These are phyloP conservation scores for Parasteatoda tepidariorum DNA, from an alignment of 1,140 invertebrate genomes.

Conservation along the genomic window DNA sequence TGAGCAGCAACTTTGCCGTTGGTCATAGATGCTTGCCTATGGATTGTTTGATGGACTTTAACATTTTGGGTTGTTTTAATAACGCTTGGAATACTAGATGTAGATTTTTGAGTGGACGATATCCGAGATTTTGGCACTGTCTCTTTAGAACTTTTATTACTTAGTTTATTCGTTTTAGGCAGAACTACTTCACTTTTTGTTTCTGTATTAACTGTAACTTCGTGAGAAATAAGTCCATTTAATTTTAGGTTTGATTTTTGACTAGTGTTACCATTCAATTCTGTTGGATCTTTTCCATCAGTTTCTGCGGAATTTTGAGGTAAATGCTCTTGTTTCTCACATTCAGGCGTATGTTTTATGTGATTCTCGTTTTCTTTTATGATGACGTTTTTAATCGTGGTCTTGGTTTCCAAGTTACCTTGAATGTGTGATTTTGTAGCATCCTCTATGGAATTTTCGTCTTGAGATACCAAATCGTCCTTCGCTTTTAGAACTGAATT, in stretches of 20 bases:
- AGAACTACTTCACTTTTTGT: constrained; percentile 26
- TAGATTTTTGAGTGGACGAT: neutral
- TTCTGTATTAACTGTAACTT: constrained; percentile 50
- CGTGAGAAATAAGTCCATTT: constrained; percentile 23
- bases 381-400: no score
- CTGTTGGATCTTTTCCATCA: neutral
- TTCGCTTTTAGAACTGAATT: neutral
- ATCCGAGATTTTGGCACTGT: constrained; percentile 6
- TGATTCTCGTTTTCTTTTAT: neutral
- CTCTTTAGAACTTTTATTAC: neutral
- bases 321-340: neutral
- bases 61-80: constrained; percentile 52
- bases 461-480: neutral
- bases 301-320: neutral
- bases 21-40: neutral
- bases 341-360: neutral
- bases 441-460: neutral
- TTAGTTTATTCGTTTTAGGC: neutral
- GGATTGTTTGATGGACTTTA: constrained; percentile 35
- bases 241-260: neutral
- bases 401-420: neutral
- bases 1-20: neutral
- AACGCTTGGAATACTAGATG: constrained; percentile 26
- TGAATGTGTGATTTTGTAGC: neutral
- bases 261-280: neutral